Conservation (phyloP, 2,888 invertebrate genomes). For the Taenaris catops region DNA sequence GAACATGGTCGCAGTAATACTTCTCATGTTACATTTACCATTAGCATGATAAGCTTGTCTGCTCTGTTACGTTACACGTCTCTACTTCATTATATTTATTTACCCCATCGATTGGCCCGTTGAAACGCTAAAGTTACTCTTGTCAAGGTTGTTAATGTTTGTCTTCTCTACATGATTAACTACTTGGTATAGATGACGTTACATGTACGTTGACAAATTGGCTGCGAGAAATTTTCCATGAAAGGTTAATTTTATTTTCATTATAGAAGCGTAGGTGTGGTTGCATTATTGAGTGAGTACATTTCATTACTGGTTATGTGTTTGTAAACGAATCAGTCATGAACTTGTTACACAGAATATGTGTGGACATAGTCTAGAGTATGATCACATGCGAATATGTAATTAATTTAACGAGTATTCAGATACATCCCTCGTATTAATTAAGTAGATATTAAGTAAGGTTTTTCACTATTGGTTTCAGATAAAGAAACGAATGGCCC, state of each 20-base stretch:
- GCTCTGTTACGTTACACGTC: constrained; percentile 25
- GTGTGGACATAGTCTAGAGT: too few relatives aligned
- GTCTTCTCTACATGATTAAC: constrained; percentile 43
- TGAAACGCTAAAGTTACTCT: constrained; percentile 41
- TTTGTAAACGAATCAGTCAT: constrained; percentile 9
- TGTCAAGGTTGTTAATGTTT: constrained; percentile 40
- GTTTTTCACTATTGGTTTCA: constrained; percentile 40
- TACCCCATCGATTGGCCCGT: constrained; percentile 40
- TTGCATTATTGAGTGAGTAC: constrained; percentile 20
- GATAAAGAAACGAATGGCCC: constrained; percentile 55
- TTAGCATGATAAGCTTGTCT: constrained; percentile 51
- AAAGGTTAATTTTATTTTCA: constrained; percentile 25
- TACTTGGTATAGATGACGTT: constrained; percentile 28
- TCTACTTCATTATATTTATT: constrained; percentile 40
- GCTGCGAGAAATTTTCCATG: constrained; percentile 25
- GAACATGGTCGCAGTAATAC: constrained; percentile 32
- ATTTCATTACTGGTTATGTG: constrained; percentile 11
- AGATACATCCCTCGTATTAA: too few relatives aligned
- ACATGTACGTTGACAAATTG: constrained; percentile 35
- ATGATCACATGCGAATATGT: too few relatives aligned
- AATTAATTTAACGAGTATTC: too few relatives aligned
- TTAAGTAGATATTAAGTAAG: too few relatives aligned
- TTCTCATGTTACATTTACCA: constrained; percentile 59
- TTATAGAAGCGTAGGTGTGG: constrained; percentile 23
- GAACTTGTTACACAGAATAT: constrained; percentile 7